Evolutionary conservation across 2,888 invertebrate species (phyloP).

Genomic region (Diaprepes abbreviatus): DNA sequence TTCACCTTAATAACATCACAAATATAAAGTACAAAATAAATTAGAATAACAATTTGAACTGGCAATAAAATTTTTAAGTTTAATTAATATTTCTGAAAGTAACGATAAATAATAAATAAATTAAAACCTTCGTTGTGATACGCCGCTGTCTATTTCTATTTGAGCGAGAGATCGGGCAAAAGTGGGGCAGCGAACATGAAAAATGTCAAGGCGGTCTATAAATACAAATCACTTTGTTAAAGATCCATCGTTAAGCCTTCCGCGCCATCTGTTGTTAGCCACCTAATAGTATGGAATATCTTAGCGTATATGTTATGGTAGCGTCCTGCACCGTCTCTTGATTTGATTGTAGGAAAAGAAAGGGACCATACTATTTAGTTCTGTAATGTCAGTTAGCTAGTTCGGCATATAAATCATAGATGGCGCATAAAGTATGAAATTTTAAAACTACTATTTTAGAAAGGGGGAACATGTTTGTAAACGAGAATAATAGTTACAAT

Average conservation of each 20-base stretch:
- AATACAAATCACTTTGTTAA: slow-evolving; percentile 15
- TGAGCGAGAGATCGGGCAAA: slow-evolving; percentile 11
- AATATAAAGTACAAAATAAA: no score
- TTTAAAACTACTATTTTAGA: no score
- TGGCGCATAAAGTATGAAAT: slow-evolving; percentile 8
- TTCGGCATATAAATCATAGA: not conserved
- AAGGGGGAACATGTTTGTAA: no score
- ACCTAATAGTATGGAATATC: no score
- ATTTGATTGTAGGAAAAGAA: not conserved
- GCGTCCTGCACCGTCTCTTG: not conserved
- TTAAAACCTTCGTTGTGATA: no score
- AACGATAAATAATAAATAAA: no score
- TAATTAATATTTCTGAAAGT: no score
- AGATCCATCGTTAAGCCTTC: not conserved
- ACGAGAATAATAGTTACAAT: no score
- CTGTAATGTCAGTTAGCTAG: not conserved
- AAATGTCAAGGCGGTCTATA: slow-evolving; percentile 52
- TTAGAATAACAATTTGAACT: no score
- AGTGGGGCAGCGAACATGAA: slow-evolving; percentile 54
- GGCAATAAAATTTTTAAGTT: no score
- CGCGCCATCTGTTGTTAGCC: slow-evolving; percentile 33
- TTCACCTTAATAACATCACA: no score
- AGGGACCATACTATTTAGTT: not conserved
- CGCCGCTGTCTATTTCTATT: slow-evolving; percentile 4
- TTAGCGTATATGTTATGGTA: not conserved